Base-by-base conservation (phyloP, 2,888 invertebrate genomes). In the Hecatera dysodea region DNA sequence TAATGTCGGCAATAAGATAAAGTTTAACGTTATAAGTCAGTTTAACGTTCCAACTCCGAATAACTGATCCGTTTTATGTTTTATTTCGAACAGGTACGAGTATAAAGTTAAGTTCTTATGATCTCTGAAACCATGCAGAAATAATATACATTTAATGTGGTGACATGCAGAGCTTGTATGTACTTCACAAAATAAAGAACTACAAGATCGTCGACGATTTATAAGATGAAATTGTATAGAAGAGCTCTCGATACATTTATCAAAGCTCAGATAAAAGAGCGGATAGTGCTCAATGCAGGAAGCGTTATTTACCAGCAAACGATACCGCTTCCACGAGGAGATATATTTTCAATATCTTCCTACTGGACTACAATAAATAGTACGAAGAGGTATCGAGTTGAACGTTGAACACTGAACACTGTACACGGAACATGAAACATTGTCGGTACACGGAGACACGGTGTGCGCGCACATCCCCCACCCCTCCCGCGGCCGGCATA, bases 311-410 rank as follows among this genome's bases (percentile, higher is more conserved):
- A 48, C 22, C 62, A 53, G 57, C 56, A 42, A 71, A 59, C 52
- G 62, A 63, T 55, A 71, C 39, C 42, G 52, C 52, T 50, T 42
- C 9, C 44, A 67, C 17, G 22, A n/a, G n/a, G 42, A 50, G 62
- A 76, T 72, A 63, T 73, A 74, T 69, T 66, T 60, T 66, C 78
- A 74, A 69, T 78, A 73, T 60, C n/a, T 61, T 55, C 27, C 50
- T 46, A 22, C 53, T 19, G 53, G 42, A 67, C 67, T 42, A 67
- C 64, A 78, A 67, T 65, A 77, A 48, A 78, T 62, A 44, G 67
- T 29, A 48, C 7, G 42, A 44, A 33, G 46, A 27, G 15, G 56
- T 50, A 53, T 71, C 64, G 61, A 57, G 46, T 48, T 42, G 66
- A 36, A 24, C 61, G 39, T 19, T 53, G 73, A 48, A 55, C 67